Conservation (phyloP, 1,140 invertebrate species). For the Neoseiulus cucumeris region DNA sequence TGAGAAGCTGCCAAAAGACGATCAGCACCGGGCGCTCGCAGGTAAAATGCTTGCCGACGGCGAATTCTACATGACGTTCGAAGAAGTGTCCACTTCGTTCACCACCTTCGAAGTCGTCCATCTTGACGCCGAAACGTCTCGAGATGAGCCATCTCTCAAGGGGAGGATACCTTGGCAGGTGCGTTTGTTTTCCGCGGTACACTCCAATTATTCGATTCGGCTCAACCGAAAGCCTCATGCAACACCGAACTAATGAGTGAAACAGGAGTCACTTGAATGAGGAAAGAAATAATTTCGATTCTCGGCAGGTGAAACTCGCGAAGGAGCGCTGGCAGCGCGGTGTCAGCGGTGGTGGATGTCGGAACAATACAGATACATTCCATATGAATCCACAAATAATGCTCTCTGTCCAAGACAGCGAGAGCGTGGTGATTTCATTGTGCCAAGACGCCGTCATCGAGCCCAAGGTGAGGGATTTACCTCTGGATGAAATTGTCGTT, state of each 20-base stretch:
- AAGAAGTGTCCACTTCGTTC: constrained; percentile 62
- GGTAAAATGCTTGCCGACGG: constrained; percentile 44
- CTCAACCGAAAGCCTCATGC: too few relatives aligned
- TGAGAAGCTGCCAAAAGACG: constrained; percentile 47
- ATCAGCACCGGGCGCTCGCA: constrained; percentile 40
- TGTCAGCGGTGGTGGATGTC: constrained; percentile 69
- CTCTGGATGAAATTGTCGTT: too few relatives aligned
- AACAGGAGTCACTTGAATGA: too few relatives aligned
- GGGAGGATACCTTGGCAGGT: constrained; percentile 63
- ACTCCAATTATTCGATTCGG: background rate
- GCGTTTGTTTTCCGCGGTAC: constrained; percentile 51
- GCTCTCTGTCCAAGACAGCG: constrained; percentile 43
- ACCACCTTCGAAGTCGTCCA: constrained; percentile 65
- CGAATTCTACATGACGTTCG: constrained; percentile 69
- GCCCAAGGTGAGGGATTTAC: constrained; percentile 54
- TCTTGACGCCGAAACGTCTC: constrained; percentile 59
- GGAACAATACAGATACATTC: constrained; percentile 79
- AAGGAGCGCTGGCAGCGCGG: constrained; percentile 48
- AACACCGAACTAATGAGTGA: too few relatives aligned
- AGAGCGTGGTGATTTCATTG: constrained; percentile 49
- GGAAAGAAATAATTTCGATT: background rate
- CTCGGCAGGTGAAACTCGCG: constrained; percentile 17
- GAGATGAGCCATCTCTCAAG: constrained; percentile 56
- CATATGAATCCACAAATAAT: constrained; percentile 80
- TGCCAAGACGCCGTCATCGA: constrained; percentile 79